Percentiles rank a stretch among this genome's conserved stretches.
Conservation (phyloP, 1,140 invertebrate genomes). For the Sarcophaga bullata region DNA sequence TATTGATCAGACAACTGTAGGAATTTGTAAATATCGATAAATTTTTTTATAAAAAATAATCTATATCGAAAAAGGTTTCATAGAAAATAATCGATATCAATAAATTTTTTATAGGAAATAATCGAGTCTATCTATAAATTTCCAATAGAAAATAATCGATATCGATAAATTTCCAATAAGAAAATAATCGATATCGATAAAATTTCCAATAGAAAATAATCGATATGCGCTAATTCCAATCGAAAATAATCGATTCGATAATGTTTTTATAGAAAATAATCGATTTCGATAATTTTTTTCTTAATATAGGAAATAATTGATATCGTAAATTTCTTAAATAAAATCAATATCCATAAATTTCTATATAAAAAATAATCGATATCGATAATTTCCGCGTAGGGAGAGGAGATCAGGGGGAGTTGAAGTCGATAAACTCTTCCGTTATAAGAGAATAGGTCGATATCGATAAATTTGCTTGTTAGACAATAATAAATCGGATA, state of each 20-base stretch:
- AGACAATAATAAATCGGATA: not conserved
- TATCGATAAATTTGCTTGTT: not conserved
- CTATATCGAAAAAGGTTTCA: not conserved
- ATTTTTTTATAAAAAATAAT: not conserved
- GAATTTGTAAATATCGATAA: not conserved
- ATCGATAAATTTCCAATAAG: not conserved
- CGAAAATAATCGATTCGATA: not conserved
- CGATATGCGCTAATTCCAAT: not conserved
- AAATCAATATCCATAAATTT: too few relatives aligned
- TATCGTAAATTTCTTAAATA: too few relatives aligned
- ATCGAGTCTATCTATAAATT: not conserved
- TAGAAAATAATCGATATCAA: not conserved
- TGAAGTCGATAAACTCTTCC: not conserved
- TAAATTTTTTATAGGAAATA: not conserved
- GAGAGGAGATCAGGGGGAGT: too few relatives aligned
- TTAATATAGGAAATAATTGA: not conserved
- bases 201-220: not conserved
- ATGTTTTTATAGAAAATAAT: too few relatives aligned
- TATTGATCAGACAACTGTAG: not conserved
- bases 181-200: not conserved
- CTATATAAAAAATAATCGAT: not conserved
- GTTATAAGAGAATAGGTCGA: not conserved
- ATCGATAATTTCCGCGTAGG: too few relatives aligned
- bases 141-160: not conserved
- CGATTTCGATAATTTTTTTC: not conserved